Base-by-base conservation (phyloP, 2,888 invertebrate species). In the Cephus pygmeus region DNA sequence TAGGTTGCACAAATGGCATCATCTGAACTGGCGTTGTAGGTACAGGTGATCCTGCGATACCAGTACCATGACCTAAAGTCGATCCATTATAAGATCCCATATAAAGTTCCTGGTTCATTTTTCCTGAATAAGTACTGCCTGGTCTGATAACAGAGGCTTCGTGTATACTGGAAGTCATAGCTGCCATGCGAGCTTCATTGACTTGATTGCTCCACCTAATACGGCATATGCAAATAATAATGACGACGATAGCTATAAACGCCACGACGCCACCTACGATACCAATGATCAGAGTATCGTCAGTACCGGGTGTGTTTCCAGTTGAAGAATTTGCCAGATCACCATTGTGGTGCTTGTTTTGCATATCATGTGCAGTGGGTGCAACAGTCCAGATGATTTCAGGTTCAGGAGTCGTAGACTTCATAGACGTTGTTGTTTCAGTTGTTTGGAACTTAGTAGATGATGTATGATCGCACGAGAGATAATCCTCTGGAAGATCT, bases 231-330 rank as follows among this genome's bases (percentile, higher is more conserved):
- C 98, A 98, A 83, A 97, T 97, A n/a, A 95, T 95, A 36, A 98
- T 95, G 68, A 98, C 96, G 77, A 98, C 93, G 82, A 98, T 96
- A 15, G 96, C 96, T 83, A 98, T 97, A 88, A 98, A 97, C 1
- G 96, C 97, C 0, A 98, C 97, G 1, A 98, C 97, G 1, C 98
- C 97, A 0, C 97, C 97, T 0, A 98, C 97, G 83, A 98, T 98
- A n/a, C 97, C 97, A 80, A 98, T 98, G 76, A 98, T 98, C n/a
- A 98, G 92, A 6, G 97, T 97, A 85, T 98, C 98, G 86, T 98
- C 98, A 86, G 97, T 97, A 77, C 94, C 95, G 15, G 96, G 93
- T 0, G 95, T 92, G 12, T 93, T 93, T 3, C 93, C 93, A 3
- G 93, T 90, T 3, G 93, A 92, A 36, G 92, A 93, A 31, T 0